Base-by-base conservation (phyloP, 2,797 vertebrate genomes). In the Alosa sapidissima region DNA sequence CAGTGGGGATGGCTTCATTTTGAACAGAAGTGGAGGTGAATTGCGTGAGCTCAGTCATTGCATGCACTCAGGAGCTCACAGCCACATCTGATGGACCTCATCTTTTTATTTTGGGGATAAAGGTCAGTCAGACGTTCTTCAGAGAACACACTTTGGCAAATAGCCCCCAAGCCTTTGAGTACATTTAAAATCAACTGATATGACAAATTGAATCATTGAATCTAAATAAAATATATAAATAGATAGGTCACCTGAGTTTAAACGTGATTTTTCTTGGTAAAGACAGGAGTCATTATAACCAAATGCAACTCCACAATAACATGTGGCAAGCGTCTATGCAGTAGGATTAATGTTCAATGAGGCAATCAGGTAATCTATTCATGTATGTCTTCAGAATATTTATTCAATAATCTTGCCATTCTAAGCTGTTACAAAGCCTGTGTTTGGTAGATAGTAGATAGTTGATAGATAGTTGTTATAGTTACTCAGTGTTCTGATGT, bases 1-100 rank as follows among this genome's bases (percentile, higher is more conserved):
- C 10, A 81, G 81, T 82, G 49, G 82, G 45, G 81, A 82, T 88
- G 81, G 78, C 84, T 84, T 68, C 65, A 87, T 87, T 88, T 62
- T 28, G 62, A 52, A 87, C 82, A 83, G 82, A 85, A 84, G 82
- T 78, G 45, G 81, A 84, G 54, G 81, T 54, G 82, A 62, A 62
- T n/a, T 81, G 72, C 24, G 41, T 82, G 83, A 52, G 11, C 24
- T 62, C 58, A 62, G 21, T 24, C 58, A 62, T 62, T 9, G n/a
- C 58, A 7, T 82, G 54, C 51, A 13, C 75, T 45, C 58, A 19
- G 19, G 68, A 21, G 58, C 55, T 48, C 14, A 51, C 52, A 6
- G 36, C 75, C 36, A 58, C 65, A 14, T 78, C 68, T 84, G 28
- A 84, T 52, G 49, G 33, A 11, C 16, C 52, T 84, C 83, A 81